These are phyloP conservation scores for Agonopterix heracliana DNA, from an alignment of 2,888 invertebrate species.

Conservation along the genomic window DNA sequence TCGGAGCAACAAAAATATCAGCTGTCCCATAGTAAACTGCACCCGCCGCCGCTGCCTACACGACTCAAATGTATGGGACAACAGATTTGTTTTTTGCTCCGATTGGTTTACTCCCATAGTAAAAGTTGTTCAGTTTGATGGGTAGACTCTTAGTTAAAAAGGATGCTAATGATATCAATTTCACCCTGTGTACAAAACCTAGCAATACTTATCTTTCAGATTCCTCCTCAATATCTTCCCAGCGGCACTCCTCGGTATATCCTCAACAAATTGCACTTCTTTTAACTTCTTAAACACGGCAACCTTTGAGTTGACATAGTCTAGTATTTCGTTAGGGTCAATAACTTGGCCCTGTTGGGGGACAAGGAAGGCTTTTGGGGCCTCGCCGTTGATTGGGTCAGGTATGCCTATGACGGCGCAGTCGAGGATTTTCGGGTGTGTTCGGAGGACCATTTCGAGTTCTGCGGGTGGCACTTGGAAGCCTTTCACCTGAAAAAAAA, in stretches of 20 bases:
- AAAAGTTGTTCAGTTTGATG: no score
- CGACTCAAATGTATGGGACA: no score
- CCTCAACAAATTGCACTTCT: constrained; percentile 79
- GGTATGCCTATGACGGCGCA: constrained; percentile 91
- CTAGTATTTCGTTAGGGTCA: constrained; percentile 75
- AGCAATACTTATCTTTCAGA: constrained; percentile 65
- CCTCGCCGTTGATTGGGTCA: constrained; percentile 82
- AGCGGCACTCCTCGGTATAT: constrained; percentile 84
- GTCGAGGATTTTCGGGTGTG: constrained; percentile 85
- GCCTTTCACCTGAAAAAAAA: constrained; percentile 74
- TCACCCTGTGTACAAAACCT: no score
- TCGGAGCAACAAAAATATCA: no score
- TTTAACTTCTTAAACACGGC: constrained; percentile 83
- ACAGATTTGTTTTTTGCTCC: no score
- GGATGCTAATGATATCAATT: no score
- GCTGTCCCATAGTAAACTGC: no score
- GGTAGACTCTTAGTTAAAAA: no score
- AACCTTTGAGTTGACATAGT: constrained; percentile 81
- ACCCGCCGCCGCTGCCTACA: no score
- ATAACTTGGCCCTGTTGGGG: constrained; percentile 55
- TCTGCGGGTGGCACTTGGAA: constrained; percentile 93
- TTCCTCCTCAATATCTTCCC: constrained; percentile 86
- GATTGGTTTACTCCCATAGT: no score
- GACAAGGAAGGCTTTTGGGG: constrained; percentile 85
- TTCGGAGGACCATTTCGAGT: constrained; percentile 83